Percentiles rank a stretch among this genome's conserved stretches.
These are phyloP conservation scores for Erythrocercus mccallii DNA, from an alignment of 2,113 vertebrate genomes.

Conservation along the genomic window DNA sequence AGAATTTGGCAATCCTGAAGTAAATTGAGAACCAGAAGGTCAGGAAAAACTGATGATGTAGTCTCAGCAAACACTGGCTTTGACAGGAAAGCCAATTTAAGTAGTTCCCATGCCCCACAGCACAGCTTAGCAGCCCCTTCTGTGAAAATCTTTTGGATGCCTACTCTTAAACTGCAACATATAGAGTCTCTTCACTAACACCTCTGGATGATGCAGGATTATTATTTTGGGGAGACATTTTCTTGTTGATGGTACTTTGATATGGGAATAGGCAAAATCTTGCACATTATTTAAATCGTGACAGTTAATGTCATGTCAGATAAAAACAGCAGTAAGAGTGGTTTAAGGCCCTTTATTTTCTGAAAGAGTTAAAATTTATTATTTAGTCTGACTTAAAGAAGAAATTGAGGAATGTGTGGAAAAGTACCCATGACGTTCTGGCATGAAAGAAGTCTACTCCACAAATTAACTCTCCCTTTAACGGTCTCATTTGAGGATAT, in stretches of 20 bases:
- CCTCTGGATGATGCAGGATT: neutral
- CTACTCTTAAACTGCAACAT: neutral
- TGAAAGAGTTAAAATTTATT: neutral
- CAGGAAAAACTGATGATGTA: neutral
- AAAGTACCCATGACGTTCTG: neutral
- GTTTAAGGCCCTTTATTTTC: neutral
- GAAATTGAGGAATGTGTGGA: neutral
- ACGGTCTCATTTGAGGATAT: neutral
- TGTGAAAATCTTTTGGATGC: neutral
- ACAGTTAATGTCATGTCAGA: neutral
- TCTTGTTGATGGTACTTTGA: neutral
- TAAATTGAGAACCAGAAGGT: neutral
- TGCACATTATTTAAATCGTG: neutral
- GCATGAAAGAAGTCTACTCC: neutral
- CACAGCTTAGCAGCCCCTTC: neutral
- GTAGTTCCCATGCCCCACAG: neutral
- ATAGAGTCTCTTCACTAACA: neutral
- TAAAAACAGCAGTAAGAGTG: neutral
- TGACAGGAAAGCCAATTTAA: neutral
- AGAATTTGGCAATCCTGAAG: neutral
- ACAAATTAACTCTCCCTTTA: neutral
- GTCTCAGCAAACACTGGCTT: slow-evolving; percentile 10
- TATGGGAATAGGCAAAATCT: neutral
- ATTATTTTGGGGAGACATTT: neutral
- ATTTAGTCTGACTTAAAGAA: neutral